Conservation (phyloP, 2,888 invertebrate genomes). For the Cylloceria caligata region DNA sequence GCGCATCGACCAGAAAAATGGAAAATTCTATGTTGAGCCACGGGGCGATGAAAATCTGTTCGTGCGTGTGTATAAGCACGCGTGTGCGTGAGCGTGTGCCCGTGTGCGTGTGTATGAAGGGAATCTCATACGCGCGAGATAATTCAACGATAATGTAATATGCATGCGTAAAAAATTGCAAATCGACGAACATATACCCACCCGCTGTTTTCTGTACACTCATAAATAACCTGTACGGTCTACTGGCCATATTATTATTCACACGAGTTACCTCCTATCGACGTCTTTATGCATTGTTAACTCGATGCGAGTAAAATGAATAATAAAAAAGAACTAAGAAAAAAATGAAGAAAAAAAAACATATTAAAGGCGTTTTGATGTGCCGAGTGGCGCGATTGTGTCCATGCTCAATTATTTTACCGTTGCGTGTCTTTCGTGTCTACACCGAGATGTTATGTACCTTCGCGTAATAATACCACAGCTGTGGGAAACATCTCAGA, state of each 20-base stretch:
- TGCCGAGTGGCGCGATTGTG: conserved; percentile 33
- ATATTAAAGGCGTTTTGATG: conserved; percentile 21
- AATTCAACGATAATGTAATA: conserved; percentile 55
- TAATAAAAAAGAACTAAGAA: background rate
- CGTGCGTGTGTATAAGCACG: too few species aligned
- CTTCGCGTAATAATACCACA: conserved; percentile 18
- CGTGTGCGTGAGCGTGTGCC: too few species aligned
- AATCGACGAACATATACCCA: conserved; percentile 17
- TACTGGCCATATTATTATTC: conserved; percentile 24
- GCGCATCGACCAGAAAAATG: conserved; percentile 48
- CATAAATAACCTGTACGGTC: conserved; percentile 20
- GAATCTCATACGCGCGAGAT: conserved; percentile 53
- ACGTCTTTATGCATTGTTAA: conserved; percentile 37
- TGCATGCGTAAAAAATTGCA: conserved; percentile 49
- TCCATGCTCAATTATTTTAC: conserved; percentile 42
- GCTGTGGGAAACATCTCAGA: conserved; percentile 38
- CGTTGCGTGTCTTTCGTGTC: conserved; percentile 41
- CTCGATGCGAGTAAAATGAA: background rate
- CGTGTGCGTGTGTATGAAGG: too few species aligned
- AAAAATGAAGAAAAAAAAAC: conserved; percentile 2
- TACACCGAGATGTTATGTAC: background rate
- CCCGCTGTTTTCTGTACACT: background rate
- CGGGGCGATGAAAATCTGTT: too few species aligned
- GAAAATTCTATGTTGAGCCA: conserved; percentile 22
- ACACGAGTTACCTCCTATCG: conserved; percentile 28